Conservation (phyloP, 2,113 vertebrate genomes). For the Heliornis fulica region DNA sequence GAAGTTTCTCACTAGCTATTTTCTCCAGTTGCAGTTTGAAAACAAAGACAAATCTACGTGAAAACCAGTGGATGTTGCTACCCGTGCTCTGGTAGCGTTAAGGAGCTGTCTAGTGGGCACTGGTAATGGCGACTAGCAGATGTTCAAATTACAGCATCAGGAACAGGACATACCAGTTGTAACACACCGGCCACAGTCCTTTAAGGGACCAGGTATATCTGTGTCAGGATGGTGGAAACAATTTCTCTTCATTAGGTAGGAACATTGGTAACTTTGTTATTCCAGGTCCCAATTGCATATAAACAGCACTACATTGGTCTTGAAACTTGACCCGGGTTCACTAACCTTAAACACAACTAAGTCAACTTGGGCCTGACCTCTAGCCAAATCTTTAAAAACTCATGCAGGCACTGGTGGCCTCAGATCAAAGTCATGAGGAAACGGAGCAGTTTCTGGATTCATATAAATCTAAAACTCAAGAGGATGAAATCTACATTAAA, state of each 20-base stretch:
- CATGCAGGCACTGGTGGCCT: neutral
- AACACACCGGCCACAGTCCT: neutral
- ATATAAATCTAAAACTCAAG: neutral
- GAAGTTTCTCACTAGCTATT: neutral
- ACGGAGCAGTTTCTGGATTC: neutral
- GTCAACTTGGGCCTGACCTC: neutral
- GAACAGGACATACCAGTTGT: neutral
- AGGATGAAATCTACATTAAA: neutral
- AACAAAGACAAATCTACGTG: neutral
- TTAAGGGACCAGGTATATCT: neutral
- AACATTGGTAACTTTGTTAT: neutral
- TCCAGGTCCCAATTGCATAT: neutral
- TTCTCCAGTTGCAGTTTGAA: neutral
- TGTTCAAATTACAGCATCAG: neutral
- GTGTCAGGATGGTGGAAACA: neutral
- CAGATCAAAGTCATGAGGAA: neutral
- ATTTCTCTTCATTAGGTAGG: neutral
- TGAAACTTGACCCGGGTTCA: neutral
- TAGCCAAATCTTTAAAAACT: neutral
- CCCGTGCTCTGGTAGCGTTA: neutral
- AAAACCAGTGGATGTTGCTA: neutral
- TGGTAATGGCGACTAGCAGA: neutral
- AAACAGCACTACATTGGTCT: rapidly evolving
- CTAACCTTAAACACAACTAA: neutral
- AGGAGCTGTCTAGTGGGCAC: neutral